Conservation (phyloP, 1,140 invertebrate species). For the Anastrepha obliqua region DNA sequence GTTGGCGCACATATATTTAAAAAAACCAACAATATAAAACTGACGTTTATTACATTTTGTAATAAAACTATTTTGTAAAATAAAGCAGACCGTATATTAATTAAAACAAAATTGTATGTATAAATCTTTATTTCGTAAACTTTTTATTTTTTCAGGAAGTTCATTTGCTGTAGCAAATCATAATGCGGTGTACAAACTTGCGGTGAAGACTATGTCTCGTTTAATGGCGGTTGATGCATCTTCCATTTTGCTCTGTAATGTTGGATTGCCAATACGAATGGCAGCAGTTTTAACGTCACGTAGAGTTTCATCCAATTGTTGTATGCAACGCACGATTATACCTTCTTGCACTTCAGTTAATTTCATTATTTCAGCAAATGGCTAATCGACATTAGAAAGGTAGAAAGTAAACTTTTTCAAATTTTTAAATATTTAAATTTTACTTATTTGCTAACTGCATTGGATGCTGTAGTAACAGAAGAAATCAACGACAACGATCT, state of each 20-base stretch:
- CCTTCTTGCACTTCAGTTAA: slow-evolving; percentile 97
- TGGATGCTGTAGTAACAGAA: too few relatives aligned
- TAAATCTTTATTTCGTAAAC: slow-evolving; percentile 57
- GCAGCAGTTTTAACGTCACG: slow-evolving; percentile 95
- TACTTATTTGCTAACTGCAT: background rate
- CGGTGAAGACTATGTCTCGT: slow-evolving; percentile 98
- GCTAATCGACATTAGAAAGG: slow-evolving; percentile 74
- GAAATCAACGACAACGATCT: too few relatives aligned
- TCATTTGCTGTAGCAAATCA: slow-evolving; percentile 59
- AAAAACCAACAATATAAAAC: slow-evolving; percentile 1
- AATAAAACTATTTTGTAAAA: slow-evolving; percentile 51
- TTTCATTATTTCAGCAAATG: slow-evolving; percentile 94
- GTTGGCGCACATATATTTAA: background rate
- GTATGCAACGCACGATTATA: slow-evolving; percentile 97
- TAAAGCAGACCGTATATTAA: background rate
- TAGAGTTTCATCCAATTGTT: slow-evolving; percentile 94
- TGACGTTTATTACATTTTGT: background rate
- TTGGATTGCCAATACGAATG: slow-evolving; percentile 93
- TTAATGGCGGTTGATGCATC: slow-evolving; percentile 95
- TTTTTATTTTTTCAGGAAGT: slow-evolving; percentile 66
- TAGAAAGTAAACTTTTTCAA: background rate
- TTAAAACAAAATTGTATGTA: slow-evolving; percentile 32
- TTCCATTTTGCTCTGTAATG: slow-evolving; percentile 95
- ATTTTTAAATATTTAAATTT: background rate
- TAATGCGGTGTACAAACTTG: slow-evolving; percentile 90